Percentiles rank a stretch among this genome's conserved stretches.
Conservation (phyloP, 1,140 invertebrate genomes). For the Anastrepha obliqua region DNA sequence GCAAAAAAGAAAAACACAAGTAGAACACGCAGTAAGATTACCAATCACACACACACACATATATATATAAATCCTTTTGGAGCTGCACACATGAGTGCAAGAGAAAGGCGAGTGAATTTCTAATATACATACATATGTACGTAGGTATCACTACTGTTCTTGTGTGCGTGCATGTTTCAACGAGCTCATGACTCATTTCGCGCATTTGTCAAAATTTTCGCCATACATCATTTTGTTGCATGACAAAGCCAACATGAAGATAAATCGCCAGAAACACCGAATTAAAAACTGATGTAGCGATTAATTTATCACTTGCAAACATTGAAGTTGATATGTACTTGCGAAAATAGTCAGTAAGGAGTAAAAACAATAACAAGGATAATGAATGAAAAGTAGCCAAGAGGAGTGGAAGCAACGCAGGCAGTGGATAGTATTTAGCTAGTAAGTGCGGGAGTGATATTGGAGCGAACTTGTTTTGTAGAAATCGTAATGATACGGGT, state of each 20-base stretch:
- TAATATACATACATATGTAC: not conserved
- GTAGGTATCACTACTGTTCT: not conserved
- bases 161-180: not conserved
- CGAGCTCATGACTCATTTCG: conserved; percentile 72
- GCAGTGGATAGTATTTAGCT: not conserved
- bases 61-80: not conserved
- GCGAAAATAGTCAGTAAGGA: not conserved
- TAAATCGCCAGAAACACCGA: conserved; percentile 72
- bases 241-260: conserved; percentile 68
- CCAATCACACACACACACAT: not conserved
- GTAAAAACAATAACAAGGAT: conserved; percentile 44
- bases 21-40: not conserved
- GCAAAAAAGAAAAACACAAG: not conserved
- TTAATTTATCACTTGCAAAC: conserved; percentile 71
- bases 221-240: conserved; percentile 69
- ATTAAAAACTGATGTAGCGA: conserved; percentile 74
- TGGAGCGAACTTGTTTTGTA: not conserved
- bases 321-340: conserved; percentile 45
- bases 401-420: not conserved
- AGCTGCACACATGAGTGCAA: not conserved
- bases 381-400: conserved; percentile 28
- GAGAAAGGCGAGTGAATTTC: not conserved
- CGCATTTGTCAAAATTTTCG: conserved; percentile 73
- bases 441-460: not conserved
- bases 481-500: no score